Evolutionary conservation across 2,113 vertebrate genomes (phyloP), one percentile per base, ranked within the genome.

Genomic region (Mesitornis unicolor): DNA sequence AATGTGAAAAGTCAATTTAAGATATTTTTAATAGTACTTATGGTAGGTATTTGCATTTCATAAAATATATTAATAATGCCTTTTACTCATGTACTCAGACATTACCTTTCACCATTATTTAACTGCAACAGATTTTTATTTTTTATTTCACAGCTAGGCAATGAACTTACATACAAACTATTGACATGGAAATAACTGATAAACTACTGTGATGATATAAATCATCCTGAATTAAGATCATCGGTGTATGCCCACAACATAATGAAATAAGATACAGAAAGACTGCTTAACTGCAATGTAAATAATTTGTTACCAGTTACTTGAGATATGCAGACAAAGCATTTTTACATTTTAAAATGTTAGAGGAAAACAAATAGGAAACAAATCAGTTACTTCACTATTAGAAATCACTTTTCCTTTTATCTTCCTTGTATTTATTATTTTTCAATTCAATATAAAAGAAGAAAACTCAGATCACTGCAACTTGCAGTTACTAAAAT

Each of bases 21-120:
- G 92, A 9, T 2, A 51, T 21, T 61, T 69, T 79, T 35, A 83
- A 48, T 61, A 43, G 3, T 43, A 75, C 7, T 43, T 79, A 69
- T 7, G 2, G 4, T 16, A 84, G 9, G 35, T 11, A 63, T 0
- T 0, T 16, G 14, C 26, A 56, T 51, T 85, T 83, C 20, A 60
- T 28, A 51, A 84, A 87, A 57, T 17, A 45, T 3, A 19, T 35
- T 26, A 87, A 61, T 35, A 59, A 45, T 10, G 8, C 3, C 24
- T 77, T 69, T 68, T 38, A 80, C 4, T 64, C 84, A 70, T 0
- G 2, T 24, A 54, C 20, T 42, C 11, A 35, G 40, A 43, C 5
- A 64, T 38, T 77, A 80, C 9, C 10, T 86, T 87, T 79, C 24
- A 38, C 4, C 10, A 9, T 63, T 54, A 60, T 50, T 81, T 83